Conservation (phyloP, 2,113 vertebrate genomes). For the Syrmaticus mikado region DNA sequence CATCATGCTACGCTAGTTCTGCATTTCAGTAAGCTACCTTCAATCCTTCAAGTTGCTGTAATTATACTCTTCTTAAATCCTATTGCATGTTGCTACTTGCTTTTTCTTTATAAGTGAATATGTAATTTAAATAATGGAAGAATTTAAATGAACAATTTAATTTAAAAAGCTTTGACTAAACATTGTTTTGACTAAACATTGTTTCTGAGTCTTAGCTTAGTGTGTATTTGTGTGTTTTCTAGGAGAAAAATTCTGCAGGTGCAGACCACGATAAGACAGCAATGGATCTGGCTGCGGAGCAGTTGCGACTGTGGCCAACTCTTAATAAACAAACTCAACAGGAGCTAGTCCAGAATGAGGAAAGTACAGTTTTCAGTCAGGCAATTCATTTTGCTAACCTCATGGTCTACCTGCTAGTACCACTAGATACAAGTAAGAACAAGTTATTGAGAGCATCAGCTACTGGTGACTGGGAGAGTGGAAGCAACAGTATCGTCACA, state of each 20-base stretch:
- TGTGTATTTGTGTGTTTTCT: not conserved
- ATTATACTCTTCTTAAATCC: not conserved
- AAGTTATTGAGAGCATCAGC: slow-evolving; percentile 88
- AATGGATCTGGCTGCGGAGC: slow-evolving; percentile 95
- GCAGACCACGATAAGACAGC: slow-evolving; percentile 85
- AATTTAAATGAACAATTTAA: not conserved
- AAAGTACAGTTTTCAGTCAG: slow-evolving; percentile 97
- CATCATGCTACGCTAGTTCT: not conserved
- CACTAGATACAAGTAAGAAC: slow-evolving; percentile 95
- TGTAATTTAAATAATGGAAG: not conserved
- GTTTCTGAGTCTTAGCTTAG: not conserved
- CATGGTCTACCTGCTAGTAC: slow-evolving; percentile 97
- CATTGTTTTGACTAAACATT: not conserved
- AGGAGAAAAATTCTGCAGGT: slow-evolving; percentile 76
- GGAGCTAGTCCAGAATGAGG: slow-evolving; percentile 94
- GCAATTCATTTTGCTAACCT: slow-evolving; percentile 98
- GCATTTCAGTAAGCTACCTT: not conserved
- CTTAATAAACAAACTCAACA: slow-evolving; percentile 90
- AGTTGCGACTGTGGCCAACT: slow-evolving; percentile 89
- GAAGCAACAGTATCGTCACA: slow-evolving; percentile 98
- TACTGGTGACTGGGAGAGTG: slow-evolving; percentile 94
- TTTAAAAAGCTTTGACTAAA: not conserved
- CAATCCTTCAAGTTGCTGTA: not conserved
- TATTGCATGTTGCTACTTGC: not conserved
- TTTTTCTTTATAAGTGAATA: not conserved